Evolutionary conservation across 2,797 vertebrate species (phyloP), one percentile per base, ranked within the genome.

Genomic region (Helostoma temminkii): DNA sequence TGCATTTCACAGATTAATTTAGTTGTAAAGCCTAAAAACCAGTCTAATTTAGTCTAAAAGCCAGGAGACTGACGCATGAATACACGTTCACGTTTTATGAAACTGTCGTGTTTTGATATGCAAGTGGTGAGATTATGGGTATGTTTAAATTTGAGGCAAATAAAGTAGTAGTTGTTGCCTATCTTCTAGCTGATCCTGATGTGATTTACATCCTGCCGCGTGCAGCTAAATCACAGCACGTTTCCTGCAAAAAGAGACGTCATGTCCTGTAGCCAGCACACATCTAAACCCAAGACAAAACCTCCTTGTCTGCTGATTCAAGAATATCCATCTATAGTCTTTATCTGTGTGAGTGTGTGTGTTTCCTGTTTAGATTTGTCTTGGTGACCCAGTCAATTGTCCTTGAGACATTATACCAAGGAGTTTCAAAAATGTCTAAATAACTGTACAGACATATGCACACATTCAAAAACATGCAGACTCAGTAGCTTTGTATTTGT

Each of bases 391-490:
- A 64, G 47, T 61, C 22, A 2, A 73, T 65, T 52, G 72, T 78
- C 85, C 83, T 88, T 83, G 83, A 83, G 62, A 86, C 25, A 16
- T 58, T 1, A 2, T 45, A 60, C 12, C 25, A 1, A 50, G 78
- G 84, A 88, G 92, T 88, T 71, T 65, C 36, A 87, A 67, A 80
- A 77, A 87, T 80, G 71, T 69, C 63, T 81, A 65, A 80, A 81
- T 36, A 53, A 47, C n/a, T 28, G 28, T 43, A 45, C 9, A 4
- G 15, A 30, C 24, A 55, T 28, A 58, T 76, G 55, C 32, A 70
- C 42, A 28, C 43, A 25, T 32, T 57, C 43, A 66, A 62, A 52
- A 7, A 28, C 62, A 62, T 32, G 36, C 45, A 76, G 74, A 76
- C 56, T 8, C 5, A 34, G 9, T 8, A 14, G 11, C 34, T 3